Base-by-base conservation (phyloP, 2,113 vertebrate genomes). In the Nesogale talazaci region DNA sequence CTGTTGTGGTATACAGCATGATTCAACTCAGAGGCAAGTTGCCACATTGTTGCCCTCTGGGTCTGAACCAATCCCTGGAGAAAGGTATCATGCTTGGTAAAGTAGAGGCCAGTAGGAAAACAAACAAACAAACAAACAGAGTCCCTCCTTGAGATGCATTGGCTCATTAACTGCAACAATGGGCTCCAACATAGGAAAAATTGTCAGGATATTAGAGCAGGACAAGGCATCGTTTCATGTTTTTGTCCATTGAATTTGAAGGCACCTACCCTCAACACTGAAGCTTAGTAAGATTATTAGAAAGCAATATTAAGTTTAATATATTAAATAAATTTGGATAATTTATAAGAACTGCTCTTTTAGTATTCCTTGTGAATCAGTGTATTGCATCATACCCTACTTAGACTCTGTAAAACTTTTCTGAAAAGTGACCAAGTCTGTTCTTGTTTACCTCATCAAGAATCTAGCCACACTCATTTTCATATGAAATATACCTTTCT, bases 301-400 rank as follows among this genome's bases (percentile, higher is more conserved):
- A 67, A 82, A 69, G 42, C 34, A 88, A 74, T 72, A 31, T 34
- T 42, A 57, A 83, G 6, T 86, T 83, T 88, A 89, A 65, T 74
- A 61, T 52, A n/a, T 27, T 6, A 3, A 80, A 1, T 70, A 6
- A 57, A 81, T 42, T 31, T 69, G 59, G 4, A 65, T 69, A 70
- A 63, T 81, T 86, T 78, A 76, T 86, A 4, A 70, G 3, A 79
- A 93, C 56, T 65, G 2, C 5, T 52, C 31, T 77, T 79, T 57
- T 27, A 76, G 52, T 74, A 42, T 86, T 69, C 34, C 23, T 29
- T 22, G 34, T 89, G 29, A 6, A 46, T 15, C 52, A 22, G 69
- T 85, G 78, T 57, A 61, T 88, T 89, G 75, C 40, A 52, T 31
- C 75, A 77, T 91, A 56, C 2, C 7, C 27, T 70, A 6, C 67